Percentiles rank a stretch among this genome's conserved stretches.
These are phyloP conservation scores for Muntiacus muntjak DNA, from an alignment of 2,113 vertebrate genomes.

Conservation along the genomic window DNA sequence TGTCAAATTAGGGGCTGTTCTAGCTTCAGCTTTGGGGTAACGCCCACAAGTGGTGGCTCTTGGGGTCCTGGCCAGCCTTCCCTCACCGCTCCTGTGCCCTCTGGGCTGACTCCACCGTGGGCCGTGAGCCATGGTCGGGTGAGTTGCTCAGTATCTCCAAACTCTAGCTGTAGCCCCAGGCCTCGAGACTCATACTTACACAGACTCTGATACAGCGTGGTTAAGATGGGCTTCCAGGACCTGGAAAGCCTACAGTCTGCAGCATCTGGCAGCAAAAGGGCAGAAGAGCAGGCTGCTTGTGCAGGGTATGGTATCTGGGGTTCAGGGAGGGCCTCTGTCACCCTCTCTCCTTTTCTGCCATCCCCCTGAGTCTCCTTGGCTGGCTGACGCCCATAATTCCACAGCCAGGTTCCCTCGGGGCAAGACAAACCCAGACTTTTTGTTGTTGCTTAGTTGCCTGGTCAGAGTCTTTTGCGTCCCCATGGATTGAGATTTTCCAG, in stretches of 20 bases:
- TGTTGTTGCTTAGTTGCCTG: background rate
- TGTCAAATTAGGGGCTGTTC: background rate
- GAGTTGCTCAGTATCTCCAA: background rate
- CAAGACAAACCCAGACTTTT: background rate
- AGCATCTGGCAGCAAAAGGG: background rate
- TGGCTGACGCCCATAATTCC: background rate
- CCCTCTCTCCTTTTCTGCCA: background rate
- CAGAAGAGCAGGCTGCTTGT: background rate
- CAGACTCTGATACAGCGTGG: background rate
- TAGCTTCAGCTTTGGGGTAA: rapidly evolving
- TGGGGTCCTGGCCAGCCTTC: background rate
- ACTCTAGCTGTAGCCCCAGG: background rate
- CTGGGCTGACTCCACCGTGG: background rate
- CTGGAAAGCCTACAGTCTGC: background rate
- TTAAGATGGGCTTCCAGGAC: background rate
- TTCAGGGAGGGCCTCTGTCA: background rate
- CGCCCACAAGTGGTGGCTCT: background rate
- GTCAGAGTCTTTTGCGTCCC: background rate
- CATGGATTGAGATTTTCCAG: background rate
- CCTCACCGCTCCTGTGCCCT: background rate
- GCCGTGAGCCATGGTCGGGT: rapidly evolving
- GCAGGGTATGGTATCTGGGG: background rate
- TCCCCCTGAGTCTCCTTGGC: background rate
- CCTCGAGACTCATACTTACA: too few species aligned
- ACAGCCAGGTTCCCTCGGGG: background rate